phyloP scores from a whole-genome alignment of 1,140 invertebrate species.

The Acromyrmex heyeri region DNA sequence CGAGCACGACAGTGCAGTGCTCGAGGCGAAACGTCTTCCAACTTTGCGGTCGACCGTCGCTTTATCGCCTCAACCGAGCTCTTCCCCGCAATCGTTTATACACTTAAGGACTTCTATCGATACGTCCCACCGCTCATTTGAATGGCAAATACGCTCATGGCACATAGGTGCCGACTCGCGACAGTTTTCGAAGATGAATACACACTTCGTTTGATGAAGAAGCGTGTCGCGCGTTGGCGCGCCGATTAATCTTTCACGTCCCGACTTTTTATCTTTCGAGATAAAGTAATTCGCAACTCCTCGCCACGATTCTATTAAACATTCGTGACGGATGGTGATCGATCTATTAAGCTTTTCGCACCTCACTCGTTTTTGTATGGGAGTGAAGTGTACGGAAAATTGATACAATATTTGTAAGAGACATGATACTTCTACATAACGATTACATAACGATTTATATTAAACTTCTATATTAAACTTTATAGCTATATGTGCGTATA shows the following conservation, averaged over 20 bases:
- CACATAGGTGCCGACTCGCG: conserved; percentile 9
- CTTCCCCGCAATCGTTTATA: conserved; percentile 33
- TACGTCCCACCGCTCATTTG: conserved; percentile 37
- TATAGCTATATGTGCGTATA: background rate
- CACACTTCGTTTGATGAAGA: conserved; percentile 29
- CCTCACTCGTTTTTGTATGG: background rate
- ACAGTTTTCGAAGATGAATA: conserved; percentile 56
- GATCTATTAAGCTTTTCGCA: conserved; percentile 52
- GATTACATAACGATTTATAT: conserved; percentile 6
- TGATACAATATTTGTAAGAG: conserved; percentile 42
- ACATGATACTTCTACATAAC: background rate
- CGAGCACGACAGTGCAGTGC: background rate
- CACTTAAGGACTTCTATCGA: conserved; percentile 57
- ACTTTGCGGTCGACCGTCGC: conserved; percentile 29
- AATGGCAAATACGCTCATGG: conserved; percentile 35
- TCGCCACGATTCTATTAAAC: conserved; percentile 34
- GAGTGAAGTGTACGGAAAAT: conserved; percentile 1
- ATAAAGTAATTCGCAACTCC: conserved; percentile 57
- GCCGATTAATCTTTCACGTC: conserved; percentile 54
- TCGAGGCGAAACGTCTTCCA: conserved; percentile 18
- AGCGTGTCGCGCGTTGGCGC: conserved; percentile 23
- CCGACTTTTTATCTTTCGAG: conserved; percentile 49
- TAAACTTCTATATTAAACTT: conserved; percentile 36
- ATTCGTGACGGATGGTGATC: conserved; percentile 50
- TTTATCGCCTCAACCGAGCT: conserved; percentile 38